Base-by-base conservation (phyloP, 1,140 invertebrate species). In the Zaprionus camerounensis region DNA sequence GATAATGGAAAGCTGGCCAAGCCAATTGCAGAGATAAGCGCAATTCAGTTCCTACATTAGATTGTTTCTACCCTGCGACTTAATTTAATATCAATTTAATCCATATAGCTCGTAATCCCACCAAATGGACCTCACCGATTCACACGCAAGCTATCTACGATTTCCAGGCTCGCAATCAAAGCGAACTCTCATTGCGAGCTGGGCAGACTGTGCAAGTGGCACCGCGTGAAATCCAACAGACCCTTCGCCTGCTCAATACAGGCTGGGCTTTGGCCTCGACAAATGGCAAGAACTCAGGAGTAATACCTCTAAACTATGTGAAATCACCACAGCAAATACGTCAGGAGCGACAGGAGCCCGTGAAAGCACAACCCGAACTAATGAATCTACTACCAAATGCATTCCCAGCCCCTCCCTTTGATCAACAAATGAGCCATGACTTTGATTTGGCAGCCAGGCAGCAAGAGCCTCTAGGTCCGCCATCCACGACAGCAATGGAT, bases 231-330 rank as follows among this genome's bases (percentile, higher is more conserved):
- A 93, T 97, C 12, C 97, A 98, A 92, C 96, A 96, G 74, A 94
- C 94, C 69, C 92, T 93, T 66, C 55, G 94, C 94, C 80, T 93
- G 94, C 11, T 95, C 85, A 95, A 95, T 79, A 94, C 95, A 2
- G 96, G 96, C n/a, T 97, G 96, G 96, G 94, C 95, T 5, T 94
- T 95, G 92, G 97, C 96, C 0, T 94, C 95, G 5, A 93, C 94
- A 53, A 96, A 98, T 92, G 95, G 94, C 49, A 94, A 95, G 65
- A 95, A 93, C 34, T 94, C 95, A 2, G 97, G 97, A 3, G 92
- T 98, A 0, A 94, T 98, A 55, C 97, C 97, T 3, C 94, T 95
- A 1, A 97, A 96, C 91, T 98, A 98, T 92, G 94, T 98, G 1
- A 95, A 94, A 91, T 82, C 87, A 13, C 91, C 90, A 70, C 94